These are phyloP conservation scores for Adelges cooleyi DNA, from an alignment of 1,140 invertebrate species.

Conservation along the genomic window DNA sequence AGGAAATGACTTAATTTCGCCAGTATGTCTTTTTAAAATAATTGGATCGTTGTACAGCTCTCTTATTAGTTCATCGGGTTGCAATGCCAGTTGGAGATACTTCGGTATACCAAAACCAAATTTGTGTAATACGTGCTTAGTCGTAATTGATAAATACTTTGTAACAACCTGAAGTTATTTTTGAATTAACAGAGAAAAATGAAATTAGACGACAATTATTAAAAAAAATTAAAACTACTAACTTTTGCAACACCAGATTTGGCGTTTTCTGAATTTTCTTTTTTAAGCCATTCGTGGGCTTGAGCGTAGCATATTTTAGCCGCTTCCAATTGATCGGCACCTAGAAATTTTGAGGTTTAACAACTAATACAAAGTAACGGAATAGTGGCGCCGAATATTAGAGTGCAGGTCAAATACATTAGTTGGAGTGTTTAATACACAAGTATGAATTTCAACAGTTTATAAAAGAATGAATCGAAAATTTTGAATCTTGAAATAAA, in stretches of 20 bases:
- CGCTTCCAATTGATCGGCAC: slow-evolving; percentile 40
- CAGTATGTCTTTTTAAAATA: slow-evolving; percentile 35
- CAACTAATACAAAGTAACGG: not conserved
- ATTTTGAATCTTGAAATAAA: no score
- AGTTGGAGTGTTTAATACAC: no score
- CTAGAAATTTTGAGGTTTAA: no score
- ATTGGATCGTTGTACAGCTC: slow-evolving; percentile 40
- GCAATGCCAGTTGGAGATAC: slow-evolving; percentile 37
- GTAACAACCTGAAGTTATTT: slow-evolving; percentile 32
- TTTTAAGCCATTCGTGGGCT: slow-evolving; percentile 31
- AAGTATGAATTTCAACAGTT: no score
- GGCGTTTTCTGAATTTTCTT: slow-evolving; percentile 31
- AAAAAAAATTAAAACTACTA: not conserved
- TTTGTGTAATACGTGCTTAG: slow-evolving; percentile 38
- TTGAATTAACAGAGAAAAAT: no score
- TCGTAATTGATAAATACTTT: slow-evolving; percentile 38
- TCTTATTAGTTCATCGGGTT: slow-evolving; percentile 37
- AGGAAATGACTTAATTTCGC: slow-evolving; percentile 29
- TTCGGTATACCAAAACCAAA: slow-evolving; percentile 37
- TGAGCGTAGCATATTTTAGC: slow-evolving; percentile 38
- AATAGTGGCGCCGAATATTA: no score
- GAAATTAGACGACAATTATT: not conserved
- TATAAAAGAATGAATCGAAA: no score
- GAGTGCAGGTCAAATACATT: no score
- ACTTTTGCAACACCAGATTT: slow-evolving; percentile 32